phyloP scores from a whole-genome alignment of 37 sponge, comb jelly and placozoan genomes.

The Halichondria panicea region DNA sequence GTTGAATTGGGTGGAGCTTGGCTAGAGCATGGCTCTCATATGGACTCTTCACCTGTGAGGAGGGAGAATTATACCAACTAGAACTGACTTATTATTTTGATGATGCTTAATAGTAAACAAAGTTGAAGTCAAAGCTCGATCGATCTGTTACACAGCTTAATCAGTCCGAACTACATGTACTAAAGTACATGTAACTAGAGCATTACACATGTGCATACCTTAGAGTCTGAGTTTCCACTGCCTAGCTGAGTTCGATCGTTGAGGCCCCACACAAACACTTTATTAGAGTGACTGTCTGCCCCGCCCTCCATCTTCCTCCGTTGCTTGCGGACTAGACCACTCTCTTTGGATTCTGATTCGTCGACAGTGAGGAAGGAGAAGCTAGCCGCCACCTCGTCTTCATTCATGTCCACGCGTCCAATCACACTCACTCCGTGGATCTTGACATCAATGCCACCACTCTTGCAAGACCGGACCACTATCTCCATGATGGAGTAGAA shows the following conservation, averaged over 20 bases:
- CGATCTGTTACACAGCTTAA: no score
- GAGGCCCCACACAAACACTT: constrained; percentile 93
- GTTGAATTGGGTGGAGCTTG: constrained; percentile 63
- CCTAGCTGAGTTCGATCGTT: constrained; percentile 90
- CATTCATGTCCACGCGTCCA: constrained; percentile 80
- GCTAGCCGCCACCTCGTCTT: constrained; percentile 79
- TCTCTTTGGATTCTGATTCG: constrained; percentile 21
- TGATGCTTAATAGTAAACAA: no score
- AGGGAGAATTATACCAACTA: background rate
- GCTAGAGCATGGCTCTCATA: constrained; percentile 49
- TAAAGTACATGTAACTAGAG: no score
- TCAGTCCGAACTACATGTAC: background rate
- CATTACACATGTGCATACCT: constrained; percentile 30
- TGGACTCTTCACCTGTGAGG: constrained; percentile 79
- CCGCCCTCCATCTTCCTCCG: constrained; percentile 21
- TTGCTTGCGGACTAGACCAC: constrained; percentile 22
- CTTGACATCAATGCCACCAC: constrained; percentile 82
- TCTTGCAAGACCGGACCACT: constrained; percentile 62
- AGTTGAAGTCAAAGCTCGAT: no score
- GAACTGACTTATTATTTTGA: background rate
- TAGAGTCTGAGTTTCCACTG: constrained; percentile 37
- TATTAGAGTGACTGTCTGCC: constrained; percentile 16
- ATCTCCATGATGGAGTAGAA: constrained; percentile 68
- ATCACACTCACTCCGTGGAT: constrained; percentile 65
- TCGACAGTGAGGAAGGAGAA: constrained; percentile 83